phyloP scores from a whole-genome alignment of 2,888 invertebrate species.

The Nemotelus pantherinus region DNA sequence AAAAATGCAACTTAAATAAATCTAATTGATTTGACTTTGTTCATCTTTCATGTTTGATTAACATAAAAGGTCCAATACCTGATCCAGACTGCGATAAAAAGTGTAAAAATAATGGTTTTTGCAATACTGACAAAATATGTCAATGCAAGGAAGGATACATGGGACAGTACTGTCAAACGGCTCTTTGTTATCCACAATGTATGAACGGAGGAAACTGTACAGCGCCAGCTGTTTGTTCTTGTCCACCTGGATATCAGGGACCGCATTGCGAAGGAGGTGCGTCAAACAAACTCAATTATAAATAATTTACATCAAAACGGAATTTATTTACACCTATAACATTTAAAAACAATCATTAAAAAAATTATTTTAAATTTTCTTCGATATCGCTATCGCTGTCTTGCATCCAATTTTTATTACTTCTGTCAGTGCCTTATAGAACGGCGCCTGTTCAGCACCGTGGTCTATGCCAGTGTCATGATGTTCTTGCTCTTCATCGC shows the following conservation, averaged over 20 bases:
- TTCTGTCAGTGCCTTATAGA: constrained; percentile 84
- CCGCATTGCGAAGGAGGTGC: constrained; percentile 90
- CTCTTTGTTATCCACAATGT: constrained; percentile 90
- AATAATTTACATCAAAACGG: neutral
- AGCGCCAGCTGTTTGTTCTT: constrained; percentile 87
- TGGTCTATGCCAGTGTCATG: constrained; percentile 93
- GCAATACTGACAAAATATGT: constrained; percentile 84
- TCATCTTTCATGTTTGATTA: neutral
- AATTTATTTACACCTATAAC: too few relatives aligned
- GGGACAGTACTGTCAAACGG: constrained; percentile 89
- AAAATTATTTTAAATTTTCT: constrained; percentile 72
- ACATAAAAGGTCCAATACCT: constrained; percentile 63
- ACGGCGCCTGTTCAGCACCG: constrained; percentile 95
- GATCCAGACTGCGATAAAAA: constrained; percentile 90
- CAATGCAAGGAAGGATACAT: constrained; percentile 91
- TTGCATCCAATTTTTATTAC: constrained; percentile 93
- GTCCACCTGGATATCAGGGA: constrained; percentile 90
- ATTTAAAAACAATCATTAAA: constrained; percentile 26
- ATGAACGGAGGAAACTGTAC: constrained; percentile 93
- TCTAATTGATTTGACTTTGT: neutral
- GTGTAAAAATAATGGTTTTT: constrained; percentile 86
- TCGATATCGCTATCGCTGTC: constrained; percentile 92
- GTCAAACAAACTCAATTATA: neutral
- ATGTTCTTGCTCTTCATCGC: constrained; percentile 98
- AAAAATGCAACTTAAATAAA: neutral